These are phyloP conservation scores for Clunio marinus DNA, from an alignment of 2,888 invertebrate species.

Conservation along the genomic window DNA sequence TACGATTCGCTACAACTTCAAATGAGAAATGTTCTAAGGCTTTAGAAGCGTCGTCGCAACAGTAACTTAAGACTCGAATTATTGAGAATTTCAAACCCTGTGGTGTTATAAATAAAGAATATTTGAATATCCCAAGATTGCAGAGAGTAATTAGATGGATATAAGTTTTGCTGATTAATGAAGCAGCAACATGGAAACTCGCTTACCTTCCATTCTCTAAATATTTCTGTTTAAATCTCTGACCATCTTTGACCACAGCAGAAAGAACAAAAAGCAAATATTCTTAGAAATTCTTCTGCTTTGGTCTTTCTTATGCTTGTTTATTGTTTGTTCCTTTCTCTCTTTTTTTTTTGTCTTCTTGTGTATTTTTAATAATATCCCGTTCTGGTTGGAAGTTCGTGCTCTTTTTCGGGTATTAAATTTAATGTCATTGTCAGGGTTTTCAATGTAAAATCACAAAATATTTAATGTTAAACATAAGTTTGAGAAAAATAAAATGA, in stretches of 20 bases:
- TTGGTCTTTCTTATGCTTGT: background rate
- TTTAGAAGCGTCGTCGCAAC: too few relatives aligned
- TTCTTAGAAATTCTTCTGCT: slow-evolving; percentile 28
- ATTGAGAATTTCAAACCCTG: too few relatives aligned
- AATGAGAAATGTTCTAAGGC: background rate
- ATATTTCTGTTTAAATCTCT: too few relatives aligned
- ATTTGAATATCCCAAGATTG: too few relatives aligned
- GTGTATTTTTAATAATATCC: slow-evolving; percentile 32
- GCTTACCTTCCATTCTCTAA: too few relatives aligned
- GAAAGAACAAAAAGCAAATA: slow-evolving; percentile 10
- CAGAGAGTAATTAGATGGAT: too few relatives aligned
- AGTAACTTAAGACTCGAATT: too few relatives aligned
- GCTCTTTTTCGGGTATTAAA: slow-evolving; percentile 35
- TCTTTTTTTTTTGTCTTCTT: background rate
- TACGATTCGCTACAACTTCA: background rate
- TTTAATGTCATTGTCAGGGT: slow-evolving; percentile 36
- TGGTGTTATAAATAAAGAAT: too few relatives aligned
- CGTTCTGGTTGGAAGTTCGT: slow-evolving; percentile 23
- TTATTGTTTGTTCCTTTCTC: slow-evolving; percentile 5
- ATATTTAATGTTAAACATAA: background rate
- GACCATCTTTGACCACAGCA: background rate
- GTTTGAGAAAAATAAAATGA: background rate
- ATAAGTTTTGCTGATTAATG: too few relatives aligned
- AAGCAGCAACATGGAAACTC: too few relatives aligned
- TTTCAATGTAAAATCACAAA: background rate